A percentile compares a stretch with the other conserved stretches of the same genome.
phyloP scores from a whole-genome alignment of 2,888 invertebrate genomes.

The Drosophila glabriapex region DNA sequence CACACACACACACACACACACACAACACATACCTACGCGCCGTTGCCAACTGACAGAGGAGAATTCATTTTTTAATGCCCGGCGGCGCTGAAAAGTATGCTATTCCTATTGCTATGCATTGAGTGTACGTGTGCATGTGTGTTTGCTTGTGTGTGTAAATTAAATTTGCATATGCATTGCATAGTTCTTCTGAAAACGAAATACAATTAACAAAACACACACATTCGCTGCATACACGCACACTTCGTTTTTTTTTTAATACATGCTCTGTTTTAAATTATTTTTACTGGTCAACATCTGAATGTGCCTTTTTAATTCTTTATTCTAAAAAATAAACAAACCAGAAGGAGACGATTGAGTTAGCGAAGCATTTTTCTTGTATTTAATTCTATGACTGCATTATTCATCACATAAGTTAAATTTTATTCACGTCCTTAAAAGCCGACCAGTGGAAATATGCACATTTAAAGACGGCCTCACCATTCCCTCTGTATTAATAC shows the following conservation, averaged over 20 bases:
- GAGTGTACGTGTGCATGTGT: conserved; percentile 7
- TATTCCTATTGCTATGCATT: conserved; percentile 40
- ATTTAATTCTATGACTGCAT: not conserved
- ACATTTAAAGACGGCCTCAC: conserved; percentile 12
- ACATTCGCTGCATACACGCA: conserved; percentile 10
- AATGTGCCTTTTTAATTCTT: conserved; percentile 1
- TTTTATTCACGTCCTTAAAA: not conserved
- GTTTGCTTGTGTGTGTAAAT: conserved; percentile 54
- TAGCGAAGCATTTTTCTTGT: not conserved
- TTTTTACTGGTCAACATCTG: conserved; percentile 25
- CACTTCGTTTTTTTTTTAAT: conserved; percentile 37
- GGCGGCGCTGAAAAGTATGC: conserved; percentile 71
- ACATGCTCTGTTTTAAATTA: conserved; percentile 4
- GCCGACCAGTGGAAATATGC: conserved; percentile 17
- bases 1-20: conserved; percentile 22
- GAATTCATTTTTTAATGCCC: conserved; percentile 62
- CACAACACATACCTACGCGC: conserved; percentile 8
- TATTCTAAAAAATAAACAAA: not conserved
- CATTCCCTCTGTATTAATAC: conserved; percentile 48
- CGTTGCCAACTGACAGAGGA: conserved; percentile 15
- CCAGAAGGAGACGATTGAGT: not conserved
- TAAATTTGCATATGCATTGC: conserved; percentile 73
- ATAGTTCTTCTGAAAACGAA: conserved; percentile 64
- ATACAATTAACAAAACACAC: conserved; percentile 57
- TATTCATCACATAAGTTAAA: not conserved